Base-by-base conservation (phyloP, 1,140 invertebrate species). In the Steinernema khuongi region DNA sequence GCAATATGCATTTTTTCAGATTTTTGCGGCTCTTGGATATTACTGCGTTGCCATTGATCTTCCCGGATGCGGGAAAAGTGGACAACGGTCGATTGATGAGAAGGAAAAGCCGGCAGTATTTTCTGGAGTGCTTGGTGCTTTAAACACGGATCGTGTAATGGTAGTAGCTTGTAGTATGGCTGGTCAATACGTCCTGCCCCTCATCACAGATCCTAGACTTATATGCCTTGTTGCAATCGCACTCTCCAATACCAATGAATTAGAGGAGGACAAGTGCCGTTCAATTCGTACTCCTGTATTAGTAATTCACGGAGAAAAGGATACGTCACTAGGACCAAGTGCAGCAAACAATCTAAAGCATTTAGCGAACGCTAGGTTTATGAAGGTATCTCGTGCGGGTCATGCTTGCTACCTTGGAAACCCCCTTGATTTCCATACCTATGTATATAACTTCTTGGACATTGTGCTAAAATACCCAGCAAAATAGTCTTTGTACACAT, bases 21-120 rank as follows among this genome's bases (percentile, higher is more conserved):
- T 60, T 18, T 77, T 77, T 19, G 75, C 75, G 1, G 75, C 72
- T 0, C 41, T 74, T 1, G 76, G 76, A n/a, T 77, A 77, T 30
- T 70, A 71, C 1, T 79, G 44, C 30, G 60, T 77, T 1, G 76
- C 74, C 1, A 44, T 69, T n/a, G 76, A 77, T 29, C 74, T 77
- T 2, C 76, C 76, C 0, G 76, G 76, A 1, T 36, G 60, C 17
- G 76, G 76, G 1, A 26, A 44, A 50, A 77, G 73, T 1, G 33
- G 74, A 4, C 73, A 74, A 29, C 26, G 50, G 7, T 32, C 74
- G 18, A 26, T 77, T 1, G 22, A 66, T 1, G 69, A 77, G 50
- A 2, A 43, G 4, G 74, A 77, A 4, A 76, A 76, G 31, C 74
- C 76, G 7, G 29, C 22, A 1, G 74, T 75, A 17, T 22, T 77